phyloP scores from a whole-genome alignment of 1,140 invertebrate genomes.

The Harlomillsia oculata region DNA sequence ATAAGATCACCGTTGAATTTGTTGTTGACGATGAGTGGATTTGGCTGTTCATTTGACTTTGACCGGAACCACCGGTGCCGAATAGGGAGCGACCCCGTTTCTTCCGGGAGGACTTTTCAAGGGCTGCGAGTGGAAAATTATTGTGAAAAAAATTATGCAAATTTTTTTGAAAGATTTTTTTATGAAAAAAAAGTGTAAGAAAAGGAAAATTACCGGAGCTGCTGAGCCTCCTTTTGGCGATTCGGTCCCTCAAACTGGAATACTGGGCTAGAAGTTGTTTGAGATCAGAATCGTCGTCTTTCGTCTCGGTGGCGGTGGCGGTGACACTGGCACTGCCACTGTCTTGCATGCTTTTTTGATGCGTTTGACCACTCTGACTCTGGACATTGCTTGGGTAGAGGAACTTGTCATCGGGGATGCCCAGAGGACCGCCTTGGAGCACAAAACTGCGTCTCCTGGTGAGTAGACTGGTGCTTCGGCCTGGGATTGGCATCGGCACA shows the following conservation, averaged over 20 bases:
- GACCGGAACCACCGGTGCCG: not conserved
- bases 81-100: not conserved
- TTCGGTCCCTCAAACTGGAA: conserved; percentile 30
- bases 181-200: too few species aligned
- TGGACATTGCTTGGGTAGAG: not conserved
- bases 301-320: not conserved
- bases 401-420: not conserved
- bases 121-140: not conserved
- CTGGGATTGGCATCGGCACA: too few species aligned
- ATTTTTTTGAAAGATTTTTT: not conserved
- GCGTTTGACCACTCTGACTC: not conserved
- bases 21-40: not conserved
- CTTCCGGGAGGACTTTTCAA: not conserved
- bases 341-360: too few species aligned
- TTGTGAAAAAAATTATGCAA: not conserved
- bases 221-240: conserved; percentile 33
- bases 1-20: conserved; percentile 8
- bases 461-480: not conserved
- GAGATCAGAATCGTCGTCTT: conserved; percentile 23
- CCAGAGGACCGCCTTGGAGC: not conserved
- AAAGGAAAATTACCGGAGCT: conserved; percentile 2
- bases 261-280: conserved; percentile 29
- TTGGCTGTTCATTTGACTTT: conserved; percentile 4
- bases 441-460: not conserved
- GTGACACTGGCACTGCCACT: not conserved